Base-by-base conservation (phyloP, 2,888 invertebrate genomes). In the Caenorhabditis angaria region DNA sequence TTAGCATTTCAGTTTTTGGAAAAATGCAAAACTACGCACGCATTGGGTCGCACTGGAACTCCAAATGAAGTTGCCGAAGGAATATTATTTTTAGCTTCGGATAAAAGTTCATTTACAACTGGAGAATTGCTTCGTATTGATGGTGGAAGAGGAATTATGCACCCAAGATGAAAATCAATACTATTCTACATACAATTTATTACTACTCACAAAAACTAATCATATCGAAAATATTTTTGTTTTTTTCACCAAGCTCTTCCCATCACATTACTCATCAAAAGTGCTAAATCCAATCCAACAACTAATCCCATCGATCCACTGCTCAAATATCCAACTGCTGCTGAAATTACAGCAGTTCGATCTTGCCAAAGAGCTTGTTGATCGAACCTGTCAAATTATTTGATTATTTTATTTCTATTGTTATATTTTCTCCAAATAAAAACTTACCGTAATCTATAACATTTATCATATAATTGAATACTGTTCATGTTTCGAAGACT, bases 11-110 rank as follows among this genome's bases (percentile, higher is more conserved):
- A 90, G 86, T 97, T 97, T 88, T 90, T 96, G 79, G 93, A 94
- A 85, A 92, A 92, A 72, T 91, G 91, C 2, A 93, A 93, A 88
- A 91, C 91, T 57, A 97, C 96, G 0, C 97, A 97, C 90, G 94
- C 97, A 0, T 89, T 99, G 62, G 90, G 88, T 8, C 72, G 86
- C 3, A 76, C 80, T 6, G 86, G 86, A 55, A 67, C 74, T 4
- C 70, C 77, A 1, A 72, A 82, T 3, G 86, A 86, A 74, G 85
- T 84, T 0, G 69, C 97, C 0, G 91, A 91, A 56, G 91, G 94
- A 0, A 95, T 99, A 83, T 92, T 93, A 0, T 99, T 95, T 89
- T 90, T 99, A 65, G 96, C 96, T 0, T 93, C 94, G 71, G 92
- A 93, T 63, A 92, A 94, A 2, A 82, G 89, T 55, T 93, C 93